phyloP scores from a whole-genome alignment of 2,888 invertebrate species.

The Blastobasis adustella region DNA sequence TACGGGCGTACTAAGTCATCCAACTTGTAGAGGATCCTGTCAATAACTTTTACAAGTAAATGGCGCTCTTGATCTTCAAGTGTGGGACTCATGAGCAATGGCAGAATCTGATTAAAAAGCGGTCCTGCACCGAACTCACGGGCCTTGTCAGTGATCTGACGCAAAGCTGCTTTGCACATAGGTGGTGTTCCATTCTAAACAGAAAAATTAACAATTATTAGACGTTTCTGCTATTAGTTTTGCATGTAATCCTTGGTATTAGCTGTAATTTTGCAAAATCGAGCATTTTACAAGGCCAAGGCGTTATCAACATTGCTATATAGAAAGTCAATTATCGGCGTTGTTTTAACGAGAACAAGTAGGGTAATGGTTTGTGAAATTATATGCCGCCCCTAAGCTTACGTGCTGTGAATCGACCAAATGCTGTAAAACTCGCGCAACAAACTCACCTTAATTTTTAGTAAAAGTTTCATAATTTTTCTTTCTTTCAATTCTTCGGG shows the following conservation, averaged over 20 bases:
- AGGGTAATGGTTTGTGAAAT: no score
- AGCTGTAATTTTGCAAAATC: no score
- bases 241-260: no score
- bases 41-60: constrained; percentile 98
- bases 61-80: constrained; percentile 99
- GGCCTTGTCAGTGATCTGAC: constrained; percentile 99
- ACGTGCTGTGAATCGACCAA: no score
- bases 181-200: constrained; percentile 96
- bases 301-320: no score
- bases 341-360: no score
- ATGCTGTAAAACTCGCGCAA: no score
- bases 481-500: constrained; percentile 99
- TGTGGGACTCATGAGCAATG: constrained; percentile 99
- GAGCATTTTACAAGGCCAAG: no score
- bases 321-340: no score
- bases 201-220: not conserved
- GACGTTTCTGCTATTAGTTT: no score
- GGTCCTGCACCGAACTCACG: constrained; percentile 99
- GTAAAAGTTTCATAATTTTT: constrained; percentile 98
- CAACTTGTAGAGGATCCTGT: constrained; percentile 97
- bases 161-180: constrained; percentile 97
- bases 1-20: constrained; percentile 99
- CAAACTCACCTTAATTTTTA: constrained; percentile 89
- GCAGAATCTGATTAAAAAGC: constrained; percentile 98
- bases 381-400: no score